Base-by-base conservation (phyloP, 2,797 vertebrate species). In the Trachurus trachurus region DNA sequence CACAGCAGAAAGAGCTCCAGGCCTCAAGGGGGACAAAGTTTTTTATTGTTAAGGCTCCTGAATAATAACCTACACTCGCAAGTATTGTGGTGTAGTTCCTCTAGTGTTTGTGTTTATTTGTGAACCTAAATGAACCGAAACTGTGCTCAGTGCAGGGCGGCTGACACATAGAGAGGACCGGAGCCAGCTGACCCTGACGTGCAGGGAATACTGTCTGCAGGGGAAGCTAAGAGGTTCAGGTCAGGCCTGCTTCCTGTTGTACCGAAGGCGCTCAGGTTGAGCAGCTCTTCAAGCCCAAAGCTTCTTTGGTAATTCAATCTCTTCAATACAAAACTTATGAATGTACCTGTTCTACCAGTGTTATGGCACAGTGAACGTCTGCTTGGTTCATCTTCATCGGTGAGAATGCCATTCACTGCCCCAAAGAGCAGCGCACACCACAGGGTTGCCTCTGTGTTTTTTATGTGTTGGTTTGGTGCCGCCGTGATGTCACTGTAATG, bases 61-160 rank as follows among this genome's bases (percentile, higher is more conserved):
- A 45, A 45, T 17, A 45, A 45, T 45, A 45, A 17, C 44, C 44
- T 45, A 16, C 44, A 45, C 44, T 45, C 1, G 16, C 15, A 45
- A 45, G 5, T 17, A 17, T 45, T 45, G 12, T 45, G 6, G 15
- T 45, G 16, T 17, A 17, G 44, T 45, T 45, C 16, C 44, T 26
- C 26, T n/a, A 49, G 45, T 19, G 45, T 49, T 19, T 49, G 45
- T 49, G 6, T 49, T 19, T 49, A 19, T 19, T 19, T 49, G 45
- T 49, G 37, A 37, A 52, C 15, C 61, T n/a, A 65, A 59, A 77
- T 59, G 15, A 73, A 57, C 17, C 13, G 34, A 34, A 17, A 26
- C 21, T 9, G 19, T 56, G 21, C 21, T 61, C 15, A 6, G 6
- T 3, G 1, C 12, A 15, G 2, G 6, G 8, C 2, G 6, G 29